Conservation (phyloP, 1,140 invertebrate species). For the Delia radicum region DNA sequence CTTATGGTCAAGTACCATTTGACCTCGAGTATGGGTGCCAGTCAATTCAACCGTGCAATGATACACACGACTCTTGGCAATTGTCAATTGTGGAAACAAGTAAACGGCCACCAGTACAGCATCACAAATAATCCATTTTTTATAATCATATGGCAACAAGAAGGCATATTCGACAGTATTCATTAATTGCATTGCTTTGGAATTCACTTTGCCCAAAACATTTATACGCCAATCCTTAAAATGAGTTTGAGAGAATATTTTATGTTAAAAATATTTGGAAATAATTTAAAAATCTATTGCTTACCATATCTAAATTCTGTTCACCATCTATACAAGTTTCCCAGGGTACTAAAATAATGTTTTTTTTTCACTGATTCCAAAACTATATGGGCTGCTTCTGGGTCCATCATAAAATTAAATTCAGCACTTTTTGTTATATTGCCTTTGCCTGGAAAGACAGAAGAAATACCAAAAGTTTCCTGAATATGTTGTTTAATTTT, state of each 20-base stretch:
- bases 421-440: constrained; percentile 63
- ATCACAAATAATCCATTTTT: constrained; percentile 60
- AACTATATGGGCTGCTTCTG: constrained; percentile 74
- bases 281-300: no score
- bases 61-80: constrained; percentile 39
- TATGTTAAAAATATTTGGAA: no score
- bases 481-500: no score
- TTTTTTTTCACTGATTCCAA: constrained; percentile 57
- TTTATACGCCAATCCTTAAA: constrained; percentile 62
- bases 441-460: constrained; percentile 27
- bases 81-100: constrained; percentile 55
- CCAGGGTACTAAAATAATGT: constrained; percentile 64
- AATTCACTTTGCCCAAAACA: constrained; percentile 36
- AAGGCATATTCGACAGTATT: constrained; percentile 58
- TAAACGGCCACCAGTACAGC: constrained; percentile 58
- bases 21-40: constrained; percentile 39
- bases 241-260: no score
- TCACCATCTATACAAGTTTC: constrained; percentile 59
- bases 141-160: constrained; percentile 36
- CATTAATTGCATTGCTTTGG: constrained; percentile 57
- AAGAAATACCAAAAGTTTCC: no score
- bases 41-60: constrained; percentile 49
- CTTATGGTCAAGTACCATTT: constrained; percentile 43
- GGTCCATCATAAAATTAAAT: constrained; percentile 77
- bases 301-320: constrained; percentile 55